phyloP scores from a whole-genome alignment of 2,113 vertebrate genomes.

The Anguilla japonica region DNA sequence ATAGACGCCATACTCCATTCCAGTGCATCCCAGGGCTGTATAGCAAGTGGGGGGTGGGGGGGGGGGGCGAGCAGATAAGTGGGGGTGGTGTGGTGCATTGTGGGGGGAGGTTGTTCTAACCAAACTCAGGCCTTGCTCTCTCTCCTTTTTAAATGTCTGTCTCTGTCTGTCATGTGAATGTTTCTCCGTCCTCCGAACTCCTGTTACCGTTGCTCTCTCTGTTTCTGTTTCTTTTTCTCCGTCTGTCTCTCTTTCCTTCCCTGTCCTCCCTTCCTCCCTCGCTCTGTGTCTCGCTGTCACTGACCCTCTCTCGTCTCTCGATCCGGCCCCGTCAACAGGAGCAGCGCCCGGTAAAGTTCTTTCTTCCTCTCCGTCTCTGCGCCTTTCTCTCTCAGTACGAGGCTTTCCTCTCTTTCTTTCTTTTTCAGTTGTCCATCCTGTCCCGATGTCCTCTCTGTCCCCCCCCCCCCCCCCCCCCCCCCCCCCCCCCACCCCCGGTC shows the following conservation, averaged over 20 bases:
- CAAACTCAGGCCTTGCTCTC: conserved; percentile 55
- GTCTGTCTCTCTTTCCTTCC: conserved; percentile 30
- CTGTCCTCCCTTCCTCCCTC: conserved; percentile 3
- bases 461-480: conserved; percentile 34
- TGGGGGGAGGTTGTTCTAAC: conserved; percentile 36
- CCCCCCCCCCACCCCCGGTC: conserved; percentile 47
- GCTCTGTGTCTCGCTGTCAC: conserved; percentile 57
- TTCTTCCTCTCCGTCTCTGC: conserved; percentile 33
- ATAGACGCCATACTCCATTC: background rate
- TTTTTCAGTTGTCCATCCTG: conserved; percentile 40
- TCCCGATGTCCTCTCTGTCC: conserved; percentile 40
- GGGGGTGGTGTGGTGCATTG: background rate
- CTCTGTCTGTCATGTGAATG: conserved; percentile 53
- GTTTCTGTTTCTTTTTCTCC: conserved; percentile 28
- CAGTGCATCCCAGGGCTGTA: background rate
- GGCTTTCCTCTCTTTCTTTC: conserved; percentile 44
- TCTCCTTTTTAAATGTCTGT: conserved; percentile 19
- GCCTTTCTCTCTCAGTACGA: conserved; percentile 43
- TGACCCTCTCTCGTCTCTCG: conserved; percentile 63
- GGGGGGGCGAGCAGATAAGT: conserved; percentile 30
- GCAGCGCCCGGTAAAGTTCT: conserved; percentile 62
- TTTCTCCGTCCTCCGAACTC: conserved; percentile 51
- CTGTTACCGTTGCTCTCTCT: conserved; percentile 16
- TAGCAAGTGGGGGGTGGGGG: background rate
- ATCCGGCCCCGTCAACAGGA: conserved; percentile 57